Evolutionary conservation across 1,140 invertebrate genomes (phyloP).

Genomic region (Heliconius nattereri): DNA sequence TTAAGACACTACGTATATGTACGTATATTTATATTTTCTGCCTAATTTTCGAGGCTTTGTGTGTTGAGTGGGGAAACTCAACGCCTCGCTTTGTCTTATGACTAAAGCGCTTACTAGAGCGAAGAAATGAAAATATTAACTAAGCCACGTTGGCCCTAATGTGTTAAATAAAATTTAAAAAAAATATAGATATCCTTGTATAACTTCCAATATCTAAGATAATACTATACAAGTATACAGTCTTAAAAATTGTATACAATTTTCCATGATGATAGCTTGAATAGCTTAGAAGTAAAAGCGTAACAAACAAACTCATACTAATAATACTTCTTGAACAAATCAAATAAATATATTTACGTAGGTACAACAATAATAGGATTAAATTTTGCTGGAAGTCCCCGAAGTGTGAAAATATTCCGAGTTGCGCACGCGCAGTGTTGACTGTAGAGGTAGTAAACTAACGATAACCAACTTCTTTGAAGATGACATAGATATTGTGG

Average conservation of each 20-base stretch:
- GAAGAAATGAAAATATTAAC: not conserved
- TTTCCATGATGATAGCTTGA: too few species aligned
- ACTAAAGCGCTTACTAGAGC: not conserved
- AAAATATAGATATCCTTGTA: too few species aligned
- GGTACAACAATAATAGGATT: constrained; percentile 4
- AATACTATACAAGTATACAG: too few species aligned
- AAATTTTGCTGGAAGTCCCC: constrained; percentile 19
- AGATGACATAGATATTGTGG: constrained; percentile 27
- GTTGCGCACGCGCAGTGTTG: constrained; percentile 21
- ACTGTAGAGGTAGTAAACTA: constrained; percentile 31
- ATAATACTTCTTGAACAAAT: not conserved
- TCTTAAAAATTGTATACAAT: too few species aligned
- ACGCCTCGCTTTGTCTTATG: not conserved
- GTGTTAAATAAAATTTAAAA: too few species aligned
- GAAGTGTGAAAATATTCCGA: constrained; percentile 34
- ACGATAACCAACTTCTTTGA: constrained; percentile 33
- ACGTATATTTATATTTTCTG: not conserved
- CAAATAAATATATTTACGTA: constrained; percentile 5
- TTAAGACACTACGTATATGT: not conserved
- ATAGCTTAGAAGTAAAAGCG: too few species aligned
- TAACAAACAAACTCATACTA: too few species aligned
- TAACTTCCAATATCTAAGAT: too few species aligned
- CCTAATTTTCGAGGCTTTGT: not conserved
- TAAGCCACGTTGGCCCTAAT: too few species aligned
- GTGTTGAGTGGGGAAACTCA: not conserved